Evolutionary conservation across 2,888 invertebrate species (phyloP).

Genomic region (Amorpha juglandis): DNA sequence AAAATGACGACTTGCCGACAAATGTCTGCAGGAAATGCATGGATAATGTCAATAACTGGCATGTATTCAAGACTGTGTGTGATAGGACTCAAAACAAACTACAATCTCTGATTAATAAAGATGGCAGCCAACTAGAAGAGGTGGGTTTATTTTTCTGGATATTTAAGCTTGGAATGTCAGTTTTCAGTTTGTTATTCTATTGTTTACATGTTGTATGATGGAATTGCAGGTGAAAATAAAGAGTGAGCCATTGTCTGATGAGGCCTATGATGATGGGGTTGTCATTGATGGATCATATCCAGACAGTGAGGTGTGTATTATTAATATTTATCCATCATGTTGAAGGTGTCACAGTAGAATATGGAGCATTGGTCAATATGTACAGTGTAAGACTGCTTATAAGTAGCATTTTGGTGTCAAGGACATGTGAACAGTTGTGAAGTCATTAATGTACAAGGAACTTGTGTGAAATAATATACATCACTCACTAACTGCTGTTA

Average conservation of each 20-base stretch:
- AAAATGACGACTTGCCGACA: slow-evolving; percentile 86
- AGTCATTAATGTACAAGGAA: slow-evolving; percentile 40
- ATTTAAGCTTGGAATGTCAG: slow-evolving; percentile 68
- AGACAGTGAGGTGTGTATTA: slow-evolving; percentile 72
- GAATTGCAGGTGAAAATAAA: slow-evolving; percentile 83
- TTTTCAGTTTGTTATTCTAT: slow-evolving; percentile 43
- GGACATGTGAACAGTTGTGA: slow-evolving; percentile 62
- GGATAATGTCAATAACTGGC: slow-evolving; percentile 87
- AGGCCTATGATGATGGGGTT: slow-evolving; percentile 81
- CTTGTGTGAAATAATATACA: slow-evolving; percentile 45
- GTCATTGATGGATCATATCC: slow-evolving; percentile 79
- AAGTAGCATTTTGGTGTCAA: slow-evolving; percentile 63
- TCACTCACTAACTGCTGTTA: slow-evolving; percentile 25
- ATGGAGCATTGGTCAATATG: slow-evolving; percentile 39
- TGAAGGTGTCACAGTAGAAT: slow-evolving; percentile 28
- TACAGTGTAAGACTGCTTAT: slow-evolving; percentile 37
- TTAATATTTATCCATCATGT: slow-evolving; percentile 35
- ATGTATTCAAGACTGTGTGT: slow-evolving; percentile 86
- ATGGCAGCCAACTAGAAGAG: slow-evolving; percentile 82
- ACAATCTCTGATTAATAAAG: slow-evolving; percentile 82
- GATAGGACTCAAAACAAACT: slow-evolving; percentile 87
- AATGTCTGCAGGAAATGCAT: slow-evolving; percentile 87
- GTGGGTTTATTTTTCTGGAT: slow-evolving; percentile 66
- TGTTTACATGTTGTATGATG: slow-evolving; percentile 57
- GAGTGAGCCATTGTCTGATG: slow-evolving; percentile 84